phyloP scores from a whole-genome alignment of 2,113 vertebrate genomes.

The Ictidomys tridecemlineatus region DNA sequence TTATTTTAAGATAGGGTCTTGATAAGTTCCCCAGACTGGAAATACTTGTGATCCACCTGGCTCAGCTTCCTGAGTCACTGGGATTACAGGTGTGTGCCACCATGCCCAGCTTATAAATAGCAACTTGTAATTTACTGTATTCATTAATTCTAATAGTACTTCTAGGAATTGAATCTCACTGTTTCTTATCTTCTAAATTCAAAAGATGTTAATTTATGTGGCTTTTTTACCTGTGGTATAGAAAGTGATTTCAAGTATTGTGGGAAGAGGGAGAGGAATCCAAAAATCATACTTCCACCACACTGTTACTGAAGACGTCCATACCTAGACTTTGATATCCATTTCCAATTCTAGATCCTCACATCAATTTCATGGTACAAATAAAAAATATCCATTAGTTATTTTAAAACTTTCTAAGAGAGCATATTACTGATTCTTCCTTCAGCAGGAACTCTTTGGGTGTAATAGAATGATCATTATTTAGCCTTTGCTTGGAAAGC shows the following conservation, averaged over 20 bases:
- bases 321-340: neutral
- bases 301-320: neutral
- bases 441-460: neutral
- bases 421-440: conserved; percentile 25
- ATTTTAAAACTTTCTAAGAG: conserved; percentile 46
- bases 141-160: neutral
- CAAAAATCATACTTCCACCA: neutral
- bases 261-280: too few relatives aligned
- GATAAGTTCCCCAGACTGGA: neutral
- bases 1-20: neutral
- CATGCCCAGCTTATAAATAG: neutral
- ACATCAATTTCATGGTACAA: neutral
- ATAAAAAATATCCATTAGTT: neutral
- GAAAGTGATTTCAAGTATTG: conserved; percentile 18
- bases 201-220: conserved; percentile 8
- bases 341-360: neutral
- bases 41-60: too few relatives aligned
- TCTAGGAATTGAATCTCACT: conserved; percentile 13
- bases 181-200: conserved; percentile 18
- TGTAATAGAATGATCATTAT: neutral
- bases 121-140: neutral
- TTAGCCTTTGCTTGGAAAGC: conserved; percentile 24
- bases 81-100: neutral
- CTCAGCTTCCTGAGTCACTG: neutral
- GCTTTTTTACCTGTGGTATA: conserved; percentile 6